Evolutionary conservation across 2,113 vertebrate species (phyloP).

Genomic region (Polyodon spathula): DNA sequence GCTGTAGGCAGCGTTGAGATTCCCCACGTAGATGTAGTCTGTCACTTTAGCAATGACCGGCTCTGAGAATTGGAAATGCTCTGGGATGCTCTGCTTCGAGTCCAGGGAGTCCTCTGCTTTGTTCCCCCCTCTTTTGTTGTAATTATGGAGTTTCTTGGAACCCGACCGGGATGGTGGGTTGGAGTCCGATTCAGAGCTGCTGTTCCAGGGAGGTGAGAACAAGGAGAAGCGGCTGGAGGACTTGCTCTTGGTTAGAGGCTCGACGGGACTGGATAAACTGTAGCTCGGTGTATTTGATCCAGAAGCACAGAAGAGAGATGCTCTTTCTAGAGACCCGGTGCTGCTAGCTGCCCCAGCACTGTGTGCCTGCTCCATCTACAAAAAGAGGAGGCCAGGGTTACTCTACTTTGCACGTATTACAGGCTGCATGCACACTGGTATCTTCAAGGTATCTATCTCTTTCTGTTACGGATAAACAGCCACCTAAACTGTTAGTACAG

Average conservation of each 20-base stretch:
- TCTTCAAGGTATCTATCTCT: too few relatives aligned
- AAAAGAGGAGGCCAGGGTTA: not conserved
- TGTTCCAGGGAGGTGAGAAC: slow-evolving; percentile 50
- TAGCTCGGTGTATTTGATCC: slow-evolving; percentile 35
- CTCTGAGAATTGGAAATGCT: slow-evolving; percentile 54
- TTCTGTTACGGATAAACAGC: too few relatives aligned
- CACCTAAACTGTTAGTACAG: too few relatives aligned
- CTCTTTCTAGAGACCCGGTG: slow-evolving; percentile 47
- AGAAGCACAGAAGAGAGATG: slow-evolving; percentile 55
- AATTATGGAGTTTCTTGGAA: slow-evolving; percentile 55
- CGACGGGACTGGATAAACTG: slow-evolving; percentile 41
- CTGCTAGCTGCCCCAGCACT: slow-evolving; percentile 50
- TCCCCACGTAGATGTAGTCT: slow-evolving; percentile 61
- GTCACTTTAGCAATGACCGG: slow-evolving; percentile 56
- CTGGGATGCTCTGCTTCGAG: slow-evolving; percentile 26
- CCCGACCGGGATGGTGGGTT: slow-evolving; percentile 45
- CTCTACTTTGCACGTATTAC: too few relatives aligned
- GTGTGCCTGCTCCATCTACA: slow-evolving; percentile 65
- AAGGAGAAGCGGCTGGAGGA: slow-evolving; percentile 57
- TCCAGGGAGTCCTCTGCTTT: slow-evolving; percentile 23
- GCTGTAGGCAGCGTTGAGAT: slow-evolving; percentile 55
- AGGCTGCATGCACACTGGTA: too few relatives aligned
- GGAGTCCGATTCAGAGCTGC: slow-evolving; percentile 55
- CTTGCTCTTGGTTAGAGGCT: slow-evolving; percentile 48
- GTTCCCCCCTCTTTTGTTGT: slow-evolving; percentile 34